A percentile compares a stretch with the other conserved stretches of the same genome.
phyloP scores from a whole-genome alignment of 1,140 invertebrate genomes.

The Dermatophagoides farinae region DNA sequence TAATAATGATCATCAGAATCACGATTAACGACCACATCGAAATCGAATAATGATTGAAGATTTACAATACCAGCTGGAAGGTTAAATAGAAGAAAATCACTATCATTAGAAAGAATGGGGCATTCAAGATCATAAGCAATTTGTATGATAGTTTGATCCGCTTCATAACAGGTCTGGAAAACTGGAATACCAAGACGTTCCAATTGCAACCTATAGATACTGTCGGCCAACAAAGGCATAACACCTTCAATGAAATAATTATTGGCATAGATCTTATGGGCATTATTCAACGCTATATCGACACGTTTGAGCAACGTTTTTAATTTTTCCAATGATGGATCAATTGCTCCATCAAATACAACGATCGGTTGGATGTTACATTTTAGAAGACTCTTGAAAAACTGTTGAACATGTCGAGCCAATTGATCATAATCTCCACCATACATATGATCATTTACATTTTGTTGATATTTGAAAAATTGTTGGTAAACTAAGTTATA shows the following conservation, averaged over 20 bases:
- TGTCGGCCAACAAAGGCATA: not conserved
- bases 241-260: constrained; percentile 1
- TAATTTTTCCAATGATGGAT: constrained; percentile 1
- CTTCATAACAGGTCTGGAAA: not conserved
- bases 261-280: not conserved
- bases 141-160: not conserved
- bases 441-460: constrained; percentile 1
- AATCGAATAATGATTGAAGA: not conserved
- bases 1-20: not conserved
- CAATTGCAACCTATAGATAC: not conserved
- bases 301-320: not conserved
- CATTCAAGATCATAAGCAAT: not conserved
- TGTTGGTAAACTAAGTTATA: not conserved
- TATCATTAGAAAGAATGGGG: constrained; percentile 1
- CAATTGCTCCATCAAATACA: not conserved
- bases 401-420: not conserved
- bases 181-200: not conserved
- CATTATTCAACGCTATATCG: not conserved
- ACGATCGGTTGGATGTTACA: not conserved
- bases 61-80: not conserved
- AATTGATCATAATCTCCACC: not conserved
- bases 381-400: not conserved
- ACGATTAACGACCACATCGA: not conserved
- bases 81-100: not conserved
- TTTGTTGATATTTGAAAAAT: constrained; percentile 2